Evolutionary conservation across 2,797 vertebrate genomes (phyloP).

Genomic region (Myripristis murdjan): DNA sequence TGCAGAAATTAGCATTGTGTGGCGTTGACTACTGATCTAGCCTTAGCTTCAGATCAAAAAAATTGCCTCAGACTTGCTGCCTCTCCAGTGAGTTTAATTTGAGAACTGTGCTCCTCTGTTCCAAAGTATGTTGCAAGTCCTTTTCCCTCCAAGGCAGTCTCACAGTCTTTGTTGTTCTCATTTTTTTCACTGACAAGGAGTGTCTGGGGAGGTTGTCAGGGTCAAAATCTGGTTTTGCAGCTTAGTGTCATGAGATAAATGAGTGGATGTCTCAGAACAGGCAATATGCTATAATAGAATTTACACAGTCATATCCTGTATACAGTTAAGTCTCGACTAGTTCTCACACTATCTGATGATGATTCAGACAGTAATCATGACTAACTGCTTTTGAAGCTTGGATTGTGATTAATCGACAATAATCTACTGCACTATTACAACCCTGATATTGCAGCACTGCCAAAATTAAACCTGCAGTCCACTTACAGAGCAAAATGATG

Average conservation of each 20-base stretch:
- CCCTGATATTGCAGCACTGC: neutral
- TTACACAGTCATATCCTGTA: neutral
- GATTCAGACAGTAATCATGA: conserved; percentile 13
- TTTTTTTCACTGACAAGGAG: conserved; percentile 50
- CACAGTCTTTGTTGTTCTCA: conserved; percentile 16
- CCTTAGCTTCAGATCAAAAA: neutral
- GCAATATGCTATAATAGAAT: neutral
- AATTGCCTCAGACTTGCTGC: neutral
- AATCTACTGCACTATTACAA: neutral
- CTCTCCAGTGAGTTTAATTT: neutral
- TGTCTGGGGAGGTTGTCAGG: conserved; percentile 36
- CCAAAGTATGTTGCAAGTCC: neutral
- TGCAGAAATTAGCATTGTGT: neutral
- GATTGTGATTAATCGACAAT: neutral
- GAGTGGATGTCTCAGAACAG: conserved; percentile 33
- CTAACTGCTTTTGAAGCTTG: neutral
- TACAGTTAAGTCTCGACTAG: neutral
- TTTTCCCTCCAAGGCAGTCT: conserved; percentile 33
- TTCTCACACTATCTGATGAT: neutral
- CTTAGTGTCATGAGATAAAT: conserved; percentile 29
- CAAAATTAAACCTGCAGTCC: conserved; percentile 10
- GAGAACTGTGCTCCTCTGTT: neutral
- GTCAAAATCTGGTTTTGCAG: conserved; percentile 75
- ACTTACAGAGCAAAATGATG: neutral
- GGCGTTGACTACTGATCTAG: neutral